Conservation (phyloP, 2,888 invertebrate species). For the Microctonus aethiopoides region DNA sequence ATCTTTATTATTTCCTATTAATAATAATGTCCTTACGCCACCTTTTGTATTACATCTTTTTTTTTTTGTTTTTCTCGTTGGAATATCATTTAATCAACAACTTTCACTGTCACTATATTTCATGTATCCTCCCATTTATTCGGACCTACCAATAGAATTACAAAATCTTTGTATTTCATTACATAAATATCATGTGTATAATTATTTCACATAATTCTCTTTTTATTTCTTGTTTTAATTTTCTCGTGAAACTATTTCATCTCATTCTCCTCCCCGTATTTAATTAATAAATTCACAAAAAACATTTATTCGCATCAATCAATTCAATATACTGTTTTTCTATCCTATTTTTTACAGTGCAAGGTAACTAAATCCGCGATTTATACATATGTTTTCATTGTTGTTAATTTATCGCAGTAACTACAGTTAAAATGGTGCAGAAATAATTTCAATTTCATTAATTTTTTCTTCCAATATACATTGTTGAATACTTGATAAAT, state of each 20-base stretch:
- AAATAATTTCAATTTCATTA: background rate
- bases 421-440: background rate
- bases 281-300: constrained; percentile 17
- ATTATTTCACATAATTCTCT: background rate
- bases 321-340: constrained; percentile 22
- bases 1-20: constrained; percentile 47
- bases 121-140: background rate
- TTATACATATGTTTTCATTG: background rate
- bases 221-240: constrained; percentile 27
- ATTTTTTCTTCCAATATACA: background rate
- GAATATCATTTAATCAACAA: background rate
- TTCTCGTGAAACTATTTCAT: constrained; percentile 25
- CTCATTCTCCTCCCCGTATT: constrained; percentile 32
- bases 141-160: background rate
- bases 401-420: background rate
- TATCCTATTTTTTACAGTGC: constrained; percentile 4
- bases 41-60: constrained; percentile 2
- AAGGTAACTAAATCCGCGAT: background rate
- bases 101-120: background rate
- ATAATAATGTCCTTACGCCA: constrained; percentile 36
- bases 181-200: background rate
- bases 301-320: constrained; percentile 27
- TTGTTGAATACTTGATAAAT: background rate
- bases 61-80: background rate
- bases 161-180: background rate